Evolutionary conservation across 2,113 vertebrate species (phyloP).

Genomic region (Carassius auratus): DNA sequence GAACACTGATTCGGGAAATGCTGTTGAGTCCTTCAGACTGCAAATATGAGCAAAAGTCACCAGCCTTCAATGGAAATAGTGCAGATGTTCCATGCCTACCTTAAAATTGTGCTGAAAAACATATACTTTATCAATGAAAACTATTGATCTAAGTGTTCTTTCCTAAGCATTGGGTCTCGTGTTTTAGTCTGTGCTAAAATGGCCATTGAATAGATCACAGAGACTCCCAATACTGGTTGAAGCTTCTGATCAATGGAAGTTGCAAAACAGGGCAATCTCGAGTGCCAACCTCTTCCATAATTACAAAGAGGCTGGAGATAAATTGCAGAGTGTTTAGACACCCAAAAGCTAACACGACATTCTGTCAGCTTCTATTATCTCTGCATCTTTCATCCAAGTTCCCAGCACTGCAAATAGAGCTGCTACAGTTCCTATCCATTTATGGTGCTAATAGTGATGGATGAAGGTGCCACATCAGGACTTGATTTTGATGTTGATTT

Average conservation of each 20-base stretch:
- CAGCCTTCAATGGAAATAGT: neutral
- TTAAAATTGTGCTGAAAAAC: neutral
- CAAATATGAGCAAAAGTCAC: neutral
- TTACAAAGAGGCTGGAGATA: neutral
- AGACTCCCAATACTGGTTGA: conserved; percentile 5
- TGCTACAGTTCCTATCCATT: conserved; percentile 12
- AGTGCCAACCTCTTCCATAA: conserved; percentile 17
- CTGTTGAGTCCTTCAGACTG: neutral
- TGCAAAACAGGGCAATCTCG: neutral
- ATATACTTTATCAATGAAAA: conserved; percentile 3
- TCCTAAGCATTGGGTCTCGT: neutral
- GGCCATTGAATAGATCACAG: neutral
- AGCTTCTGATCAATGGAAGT: neutral
- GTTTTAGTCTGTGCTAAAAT: conserved; percentile 15
- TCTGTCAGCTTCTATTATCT: neutral
- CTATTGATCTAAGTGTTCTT: conserved; percentile 34
- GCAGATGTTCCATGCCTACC: neutral
- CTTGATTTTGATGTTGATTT: neutral
- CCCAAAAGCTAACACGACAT: conserved; percentile 21
- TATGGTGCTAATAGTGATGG: conserved; percentile 5
- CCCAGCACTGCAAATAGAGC: conserved; percentile 6
- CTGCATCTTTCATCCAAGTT: conserved; percentile 6
- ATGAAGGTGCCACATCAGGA: neutral
- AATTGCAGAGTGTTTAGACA: neutral
- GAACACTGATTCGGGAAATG: neutral